A percentile compares a stretch with the other conserved stretches of the same genome.
Conservation (phyloP, 2,113 vertebrate species). For the Pseudorasbora parva region DNA sequence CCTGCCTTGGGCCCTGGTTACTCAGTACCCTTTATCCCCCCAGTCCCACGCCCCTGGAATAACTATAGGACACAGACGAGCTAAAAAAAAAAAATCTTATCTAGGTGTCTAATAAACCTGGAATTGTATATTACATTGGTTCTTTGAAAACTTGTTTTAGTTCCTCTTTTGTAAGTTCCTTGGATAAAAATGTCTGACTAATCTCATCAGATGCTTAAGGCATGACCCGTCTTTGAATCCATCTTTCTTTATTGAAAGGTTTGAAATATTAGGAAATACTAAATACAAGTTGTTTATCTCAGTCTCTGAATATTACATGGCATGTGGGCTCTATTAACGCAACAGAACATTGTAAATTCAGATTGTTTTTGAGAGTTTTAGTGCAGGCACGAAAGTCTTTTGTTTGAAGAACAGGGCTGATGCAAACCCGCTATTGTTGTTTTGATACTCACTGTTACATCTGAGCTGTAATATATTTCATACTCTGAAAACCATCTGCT, state of each 20-base stretch:
- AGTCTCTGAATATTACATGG: background rate
- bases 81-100: background rate
- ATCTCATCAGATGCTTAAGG: no score
- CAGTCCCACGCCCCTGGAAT: no score
- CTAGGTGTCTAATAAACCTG: background rate
- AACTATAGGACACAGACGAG: background rate
- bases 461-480: background rate
- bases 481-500: background rate
- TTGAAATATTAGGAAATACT: no score
- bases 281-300: background rate
- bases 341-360: background rate
- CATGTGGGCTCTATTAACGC: background rate
- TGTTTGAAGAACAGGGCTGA: background rate
- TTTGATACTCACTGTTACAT: background rate
- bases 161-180: background rate
- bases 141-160: background rate
- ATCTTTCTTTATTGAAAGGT: no score
- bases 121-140: background rate
- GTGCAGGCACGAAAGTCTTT: background rate
- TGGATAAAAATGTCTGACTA: background rate
- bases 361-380: background rate
- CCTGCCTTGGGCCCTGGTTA: no score
- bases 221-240: no score
- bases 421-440: slow-evolving; percentile 2
- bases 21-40: no score